Base-by-base conservation (phyloP, 2,113 vertebrate species). In the Urocolius indicus region DNA sequence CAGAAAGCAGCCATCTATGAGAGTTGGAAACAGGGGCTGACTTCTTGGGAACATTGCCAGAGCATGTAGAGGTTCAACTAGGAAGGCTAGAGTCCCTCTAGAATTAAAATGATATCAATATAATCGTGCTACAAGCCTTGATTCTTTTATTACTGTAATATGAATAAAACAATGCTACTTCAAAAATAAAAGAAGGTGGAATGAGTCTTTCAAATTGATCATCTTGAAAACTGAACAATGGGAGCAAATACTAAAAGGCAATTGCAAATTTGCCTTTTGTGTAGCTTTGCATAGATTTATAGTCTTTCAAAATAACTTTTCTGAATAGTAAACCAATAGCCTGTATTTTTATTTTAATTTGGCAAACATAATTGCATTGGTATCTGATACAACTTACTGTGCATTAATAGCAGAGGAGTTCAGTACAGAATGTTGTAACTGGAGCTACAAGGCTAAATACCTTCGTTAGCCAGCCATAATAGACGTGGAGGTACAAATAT, bases 401-500 rank as follows among this genome's bases (percentile, higher is more conserved):
- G 3, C 4, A 13, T 57, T 77, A 77, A 55, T 27, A 54, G 16
- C 1, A 1, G 27, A 45, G 43, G 19, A 27, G 12, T 21, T 72
- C 54, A 73, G 23, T 57, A 45, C 22, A 68, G 45, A 59, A 59
- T 10, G 5, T 16, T 87, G 16, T 41, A 80, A 68, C 24, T 16
- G 29, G 27, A 86, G 27, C 9, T 63, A 32, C 30, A 59, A 54
- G 19, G 38, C 21, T 80, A 90, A 62, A 65, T 43, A 38, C 9
- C 3, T 51, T 63, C 43, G 29, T 68, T 36, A 51, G 23, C 26
- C 59, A 75, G 24, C 2, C 15, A 16, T 4, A 78, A 26, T 19
- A 68, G 2, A 6, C 14, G 34, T 7, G 22, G 7, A 65, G 15
- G 13, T 55, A n/a, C 2, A 18, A 0, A 0, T 30, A 10, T 79